These are phyloP conservation scores for Cataglyphis cursor DNA, from an alignment of 2,888 invertebrate genomes.

Conservation along the genomic window DNA sequence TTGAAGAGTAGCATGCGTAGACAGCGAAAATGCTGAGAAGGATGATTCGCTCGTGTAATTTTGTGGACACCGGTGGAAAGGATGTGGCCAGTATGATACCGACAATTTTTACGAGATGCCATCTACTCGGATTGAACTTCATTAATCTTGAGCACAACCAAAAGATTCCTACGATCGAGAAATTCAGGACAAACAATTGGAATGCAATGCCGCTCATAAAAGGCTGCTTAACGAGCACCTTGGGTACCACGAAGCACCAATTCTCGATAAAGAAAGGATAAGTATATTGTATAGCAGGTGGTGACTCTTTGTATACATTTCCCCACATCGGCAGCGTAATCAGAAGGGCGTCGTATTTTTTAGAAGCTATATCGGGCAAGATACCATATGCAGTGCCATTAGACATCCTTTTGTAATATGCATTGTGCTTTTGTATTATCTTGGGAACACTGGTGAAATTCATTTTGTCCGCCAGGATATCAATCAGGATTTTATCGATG, in stretches of 20 bases:
- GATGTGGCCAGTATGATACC: slow-evolving; percentile 20
- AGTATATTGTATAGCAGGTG: not conserved
- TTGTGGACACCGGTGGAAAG: not conserved
- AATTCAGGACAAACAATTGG: not conserved
- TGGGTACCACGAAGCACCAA: slow-evolving; percentile 38
- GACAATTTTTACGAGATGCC: not conserved
- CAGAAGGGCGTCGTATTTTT: slow-evolving; percentile 5
- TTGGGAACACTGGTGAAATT: slow-evolving; percentile 18
- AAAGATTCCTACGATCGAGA: slow-evolving; percentile 26
- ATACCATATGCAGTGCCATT: slow-evolving; percentile 7
- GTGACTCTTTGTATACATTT: not conserved
- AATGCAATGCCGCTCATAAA: not conserved
- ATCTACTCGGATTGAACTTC: not conserved
- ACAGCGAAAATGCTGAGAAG: not conserved
- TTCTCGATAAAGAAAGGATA: not conserved
- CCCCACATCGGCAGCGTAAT: not conserved
- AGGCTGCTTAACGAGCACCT: not conserved
- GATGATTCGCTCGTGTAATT: slow-evolving; percentile 18
- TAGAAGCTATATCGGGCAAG: not conserved
- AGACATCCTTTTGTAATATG: not conserved
- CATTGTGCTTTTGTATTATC: not conserved
- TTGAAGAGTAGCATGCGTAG: slow-evolving; percentile 30
- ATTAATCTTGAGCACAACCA: slow-evolving; percentile 29
- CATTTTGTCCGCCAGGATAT: slow-evolving; percentile 4
- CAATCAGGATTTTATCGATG: not conserved